phyloP scores from a whole-genome alignment of 2,797 vertebrate species.

The Pagetopsis macropterus region DNA sequence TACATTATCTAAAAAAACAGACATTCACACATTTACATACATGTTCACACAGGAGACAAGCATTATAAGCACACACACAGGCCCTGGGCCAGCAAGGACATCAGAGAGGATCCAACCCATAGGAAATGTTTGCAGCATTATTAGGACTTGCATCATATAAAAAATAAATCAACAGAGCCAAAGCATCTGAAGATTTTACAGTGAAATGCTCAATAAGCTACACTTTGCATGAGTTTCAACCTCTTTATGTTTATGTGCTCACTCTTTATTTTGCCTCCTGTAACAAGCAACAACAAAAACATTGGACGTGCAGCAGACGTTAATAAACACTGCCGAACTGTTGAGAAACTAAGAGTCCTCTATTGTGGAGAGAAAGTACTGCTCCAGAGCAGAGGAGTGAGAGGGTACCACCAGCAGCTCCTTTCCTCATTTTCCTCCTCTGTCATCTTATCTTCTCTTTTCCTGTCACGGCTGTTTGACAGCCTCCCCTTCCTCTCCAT shows the following conservation, averaged over 20 bases:
- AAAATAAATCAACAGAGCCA: conserved; percentile 48
- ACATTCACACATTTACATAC: conserved; percentile 45
- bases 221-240: conserved; percentile 38
- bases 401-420: conserved; percentile 36
- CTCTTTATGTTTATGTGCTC: conserved; percentile 33
- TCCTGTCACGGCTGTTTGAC: conserved; percentile 45
- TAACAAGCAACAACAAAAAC: conserved; percentile 41
- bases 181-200: conserved; percentile 57
- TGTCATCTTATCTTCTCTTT: conserved; percentile 47
- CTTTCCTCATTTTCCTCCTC: conserved; percentile 30
- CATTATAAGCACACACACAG: conserved; percentile 44
- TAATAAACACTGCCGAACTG: conserved; percentile 42
- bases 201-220: conserved; percentile 59
- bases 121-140: conserved; percentile 73
- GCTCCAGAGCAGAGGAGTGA: conserved; percentile 26
- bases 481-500: conserved; percentile 51
- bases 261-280: conserved; percentile 31
- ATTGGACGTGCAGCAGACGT: conserved; percentile 36
- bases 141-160: conserved; percentile 57
- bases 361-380: conserved; percentile 22
- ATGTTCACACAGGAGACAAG: conserved; percentile 28
- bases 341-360: conserved; percentile 38
- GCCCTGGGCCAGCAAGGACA: conserved; percentile 62
- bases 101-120: conserved; percentile 41
- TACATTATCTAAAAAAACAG: conserved; percentile 46